Base-by-base conservation (phyloP, 1,140 invertebrate species). In the Atta texana region DNA sequence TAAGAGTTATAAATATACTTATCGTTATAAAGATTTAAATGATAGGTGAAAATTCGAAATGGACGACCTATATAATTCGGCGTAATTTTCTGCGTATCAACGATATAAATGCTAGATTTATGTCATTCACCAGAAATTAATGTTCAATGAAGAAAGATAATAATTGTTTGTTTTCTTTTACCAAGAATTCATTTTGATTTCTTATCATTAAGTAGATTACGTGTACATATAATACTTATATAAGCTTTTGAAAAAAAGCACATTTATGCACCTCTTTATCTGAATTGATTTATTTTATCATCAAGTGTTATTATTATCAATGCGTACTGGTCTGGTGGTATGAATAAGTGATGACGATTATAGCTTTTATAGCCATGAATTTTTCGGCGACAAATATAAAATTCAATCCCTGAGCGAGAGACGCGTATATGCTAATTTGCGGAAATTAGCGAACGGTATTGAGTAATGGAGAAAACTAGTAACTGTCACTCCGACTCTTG, bases 381-480 rank as follows among this genome's bases (percentile, higher is more conserved):
- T 61, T 59, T 86, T 80, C 4, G 21, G n/a, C 1, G 59, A 7
- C 16, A 0, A 53, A 57, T 31, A 53, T 49, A 18, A 87, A 71
- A 86, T 72, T 66, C 10, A 12, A 0, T 3, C 31, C 10, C 10
- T 14, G 18, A 72, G 21, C 12, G 8, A 2, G 8, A 2, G 51
- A 64, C 55, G 24, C 34, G 21, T 59, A 28, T 74, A 91, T 87
- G 87, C 88, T 88, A 90, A 91, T 88, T 69, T 55, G 1, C 10
- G 61, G 31, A 51, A 78, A 80, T 74, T 69, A 75, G n/a, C 53
- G 44, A 44, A 51, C 12, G 68, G 28, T 87, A 55, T 81, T 74
- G 81, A 90, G 77, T 90, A 91, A 91, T 91, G 90, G 87, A 91
- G 68, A 75, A 91, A 87, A 88, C 82, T 91, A 81, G 87, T 91